A percentile compares a stretch with the other conserved stretches of the same genome.
Conservation (phyloP, 1,140 invertebrate species). For the Sarcophaga bullata region DNA sequence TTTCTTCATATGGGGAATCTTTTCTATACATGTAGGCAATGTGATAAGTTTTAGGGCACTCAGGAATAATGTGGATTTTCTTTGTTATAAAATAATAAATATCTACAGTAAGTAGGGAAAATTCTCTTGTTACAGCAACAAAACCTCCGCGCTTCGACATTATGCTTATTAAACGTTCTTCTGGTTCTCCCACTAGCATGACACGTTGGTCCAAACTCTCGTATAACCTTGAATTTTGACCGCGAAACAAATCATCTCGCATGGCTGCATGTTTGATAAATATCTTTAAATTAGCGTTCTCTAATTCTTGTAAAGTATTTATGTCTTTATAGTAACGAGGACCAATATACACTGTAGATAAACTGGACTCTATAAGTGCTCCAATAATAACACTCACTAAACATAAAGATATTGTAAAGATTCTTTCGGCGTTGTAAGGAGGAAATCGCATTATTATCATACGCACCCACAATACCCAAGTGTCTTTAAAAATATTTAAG, state of each 20-base stretch:
- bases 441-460: slow-evolving; percentile 54
- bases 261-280: slow-evolving; percentile 63
- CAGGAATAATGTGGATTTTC: slow-evolving; percentile 59
- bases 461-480: slow-evolving; percentile 61
- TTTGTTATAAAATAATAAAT: slow-evolving; percentile 57
- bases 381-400: slow-evolving; percentile 64
- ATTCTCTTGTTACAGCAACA: slow-evolving; percentile 54
- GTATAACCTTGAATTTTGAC: slow-evolving; percentile 54
- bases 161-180: slow-evolving; percentile 54
- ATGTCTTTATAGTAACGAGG: slow-evolving; percentile 65
- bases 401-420: slow-evolving; percentile 60
- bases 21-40: slow-evolving; percentile 57
- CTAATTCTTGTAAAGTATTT: slow-evolving; percentile 63
- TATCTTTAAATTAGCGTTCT: slow-evolving; percentile 55
- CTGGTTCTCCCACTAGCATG: slow-evolving; percentile 54
- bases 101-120: slow-evolving; percentile 53
- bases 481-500: slow-evolving; percentile 54
- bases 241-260: slow-evolving; percentile 59
- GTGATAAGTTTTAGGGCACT: slow-evolving; percentile 62
- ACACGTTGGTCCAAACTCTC: slow-evolving; percentile 53
- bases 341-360: slow-evolving; percentile 64
- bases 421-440: slow-evolving; percentile 53
- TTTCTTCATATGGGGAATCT: slow-evolving; percentile 53
- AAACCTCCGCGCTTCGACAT: slow-evolving; percentile 52
- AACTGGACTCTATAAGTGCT: slow-evolving; percentile 63